phyloP scores from a whole-genome alignment of 2,888 invertebrate genomes.

The Leptopterna dolabrata region DNA sequence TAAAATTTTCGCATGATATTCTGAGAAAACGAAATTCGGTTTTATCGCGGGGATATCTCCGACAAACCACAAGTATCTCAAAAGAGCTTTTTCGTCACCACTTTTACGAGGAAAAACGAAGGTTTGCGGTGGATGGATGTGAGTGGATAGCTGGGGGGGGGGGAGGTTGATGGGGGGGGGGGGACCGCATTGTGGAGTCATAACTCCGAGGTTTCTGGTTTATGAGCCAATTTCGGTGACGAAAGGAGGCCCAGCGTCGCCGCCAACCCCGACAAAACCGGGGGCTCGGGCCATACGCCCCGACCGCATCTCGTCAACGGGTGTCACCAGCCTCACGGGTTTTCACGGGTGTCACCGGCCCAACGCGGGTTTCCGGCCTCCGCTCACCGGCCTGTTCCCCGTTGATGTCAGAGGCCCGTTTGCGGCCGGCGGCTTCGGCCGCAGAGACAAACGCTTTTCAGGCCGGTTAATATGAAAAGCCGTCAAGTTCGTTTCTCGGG shows the following conservation, averaged over 20 bases:
- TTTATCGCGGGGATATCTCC: not conserved
- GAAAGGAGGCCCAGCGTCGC: not conserved
- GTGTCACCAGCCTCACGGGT: not conserved
- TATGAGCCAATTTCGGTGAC: constrained; percentile 7
- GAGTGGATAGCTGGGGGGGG: not conserved
- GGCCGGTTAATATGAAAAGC: not conserved
- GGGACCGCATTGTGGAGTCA: constrained; percentile 3
- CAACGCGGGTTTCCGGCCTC: too few relatives aligned
- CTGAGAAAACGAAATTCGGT: not conserved
- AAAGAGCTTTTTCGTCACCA: not conserved
- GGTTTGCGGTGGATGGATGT: too few relatives aligned
- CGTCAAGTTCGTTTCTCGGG: not conserved
- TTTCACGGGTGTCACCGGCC: not conserved
- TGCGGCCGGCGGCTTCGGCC: not conserved
- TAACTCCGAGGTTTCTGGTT: constrained; percentile 10
- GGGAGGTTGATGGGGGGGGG: not conserved
- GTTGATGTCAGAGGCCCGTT: not conserved
- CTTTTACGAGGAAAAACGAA: not conserved
- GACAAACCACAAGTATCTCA: not conserved
- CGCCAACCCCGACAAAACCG: not conserved
- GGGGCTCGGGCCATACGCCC: not conserved
- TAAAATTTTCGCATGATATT: too few relatives aligned
- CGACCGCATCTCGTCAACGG: constrained; percentile 4
- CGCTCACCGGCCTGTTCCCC: not conserved
- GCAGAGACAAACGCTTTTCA: not conserved